Percentiles rank a stretch among this genome's conserved stretches.
Evolutionary conservation across 2,113 vertebrate genomes (phyloP).

Genomic region (Emydura subglobosa): DNA sequence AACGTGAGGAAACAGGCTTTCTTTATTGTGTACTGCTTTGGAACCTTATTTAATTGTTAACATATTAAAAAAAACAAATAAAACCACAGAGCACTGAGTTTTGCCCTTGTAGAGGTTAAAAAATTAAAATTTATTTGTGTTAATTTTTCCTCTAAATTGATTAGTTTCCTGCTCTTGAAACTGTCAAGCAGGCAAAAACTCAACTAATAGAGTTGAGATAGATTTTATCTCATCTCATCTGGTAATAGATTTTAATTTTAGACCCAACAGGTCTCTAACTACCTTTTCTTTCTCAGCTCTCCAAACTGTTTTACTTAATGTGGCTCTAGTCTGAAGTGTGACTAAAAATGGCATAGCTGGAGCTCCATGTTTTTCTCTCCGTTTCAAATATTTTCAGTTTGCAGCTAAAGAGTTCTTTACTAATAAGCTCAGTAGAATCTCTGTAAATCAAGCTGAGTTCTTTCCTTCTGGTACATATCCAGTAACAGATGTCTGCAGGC

Average conservation of each 20-base stretch:
- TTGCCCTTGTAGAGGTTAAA: not conserved
- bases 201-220: not conserved
- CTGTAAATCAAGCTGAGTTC: not conserved
- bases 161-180: not conserved
- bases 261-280: not conserved
- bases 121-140: not conserved
- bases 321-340: accelerated
- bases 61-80: not conserved
- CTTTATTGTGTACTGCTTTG: not conserved
- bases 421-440: not conserved
- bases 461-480: not conserved
- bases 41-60: not conserved
- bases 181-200: not conserved
- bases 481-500: not conserved
- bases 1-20: not conserved
- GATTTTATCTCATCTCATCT: too few species aligned
- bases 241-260: not conserved
- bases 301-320: accelerated
- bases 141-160: not conserved
- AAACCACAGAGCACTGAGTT: not conserved
- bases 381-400: not conserved
- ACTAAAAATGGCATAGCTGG: accelerated
- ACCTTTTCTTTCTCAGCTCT: not conserved
- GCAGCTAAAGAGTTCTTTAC: not conserved
- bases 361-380: not conserved